Evolutionary conservation across 2,113 vertebrate species (phyloP).

Genomic region (Lophotis ruficrista): DNA sequence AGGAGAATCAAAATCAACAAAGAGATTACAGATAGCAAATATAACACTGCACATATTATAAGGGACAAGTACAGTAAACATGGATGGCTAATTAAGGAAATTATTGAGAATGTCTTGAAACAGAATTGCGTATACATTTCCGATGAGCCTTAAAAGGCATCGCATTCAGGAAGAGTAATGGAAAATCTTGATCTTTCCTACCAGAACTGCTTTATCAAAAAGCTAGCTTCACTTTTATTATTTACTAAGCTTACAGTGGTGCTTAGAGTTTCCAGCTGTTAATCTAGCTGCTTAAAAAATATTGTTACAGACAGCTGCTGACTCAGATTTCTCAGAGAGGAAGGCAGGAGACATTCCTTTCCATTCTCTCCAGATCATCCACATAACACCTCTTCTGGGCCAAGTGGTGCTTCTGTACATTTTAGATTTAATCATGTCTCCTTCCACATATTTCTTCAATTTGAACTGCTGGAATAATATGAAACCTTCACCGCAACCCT

Average conservation of each 20-base stretch:
- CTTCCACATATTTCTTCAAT: background rate
- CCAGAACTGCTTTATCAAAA: background rate
- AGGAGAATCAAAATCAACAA: slow-evolving; percentile 78
- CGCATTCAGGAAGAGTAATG: background rate
- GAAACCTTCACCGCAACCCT: background rate
- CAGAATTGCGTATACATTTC: slow-evolving; percentile 28
- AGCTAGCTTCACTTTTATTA: background rate
- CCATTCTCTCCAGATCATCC: background rate
- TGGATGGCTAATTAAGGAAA: slow-evolving; percentile 59
- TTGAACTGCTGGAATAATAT: background rate
- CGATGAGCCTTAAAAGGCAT: background rate
- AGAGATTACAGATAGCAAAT: slow-evolving; percentile 75
- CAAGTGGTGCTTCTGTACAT: background rate
- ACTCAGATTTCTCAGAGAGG: background rate
- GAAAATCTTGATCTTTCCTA: background rate
- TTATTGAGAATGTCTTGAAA: slow-evolving; percentile 60
- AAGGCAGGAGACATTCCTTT: background rate
- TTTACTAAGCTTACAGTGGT: background rate
- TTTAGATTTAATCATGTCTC: background rate
- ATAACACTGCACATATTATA: slow-evolving; percentile 77
- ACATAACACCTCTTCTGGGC: background rate
- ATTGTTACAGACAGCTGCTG: background rate
- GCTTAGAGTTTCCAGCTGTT: background rate
- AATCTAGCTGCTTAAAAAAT: background rate
- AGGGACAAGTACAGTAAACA: slow-evolving; percentile 69